phyloP scores from a whole-genome alignment of 2,888 invertebrate species.

The Dicyrtoma fusca region DNA sequence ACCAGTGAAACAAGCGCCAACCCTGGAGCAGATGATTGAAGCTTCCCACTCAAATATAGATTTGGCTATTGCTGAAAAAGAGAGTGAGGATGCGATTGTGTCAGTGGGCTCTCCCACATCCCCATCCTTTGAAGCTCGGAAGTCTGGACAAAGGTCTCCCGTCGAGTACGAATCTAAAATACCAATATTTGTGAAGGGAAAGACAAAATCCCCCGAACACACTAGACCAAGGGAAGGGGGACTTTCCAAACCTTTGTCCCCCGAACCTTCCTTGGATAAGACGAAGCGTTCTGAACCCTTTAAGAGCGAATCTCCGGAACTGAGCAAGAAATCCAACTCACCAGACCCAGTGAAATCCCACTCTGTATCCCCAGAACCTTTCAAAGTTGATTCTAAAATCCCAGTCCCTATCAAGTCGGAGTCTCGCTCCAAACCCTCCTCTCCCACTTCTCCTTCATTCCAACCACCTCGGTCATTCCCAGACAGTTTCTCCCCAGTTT shows the following conservation, averaged over 20 bases:
- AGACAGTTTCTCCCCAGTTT: no score
- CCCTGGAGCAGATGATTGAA: no score
- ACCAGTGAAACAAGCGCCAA: no score
- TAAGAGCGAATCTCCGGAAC: neutral
- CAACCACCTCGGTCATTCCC: neutral
- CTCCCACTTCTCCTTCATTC: conserved; percentile 5
- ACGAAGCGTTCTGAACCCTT: no score
- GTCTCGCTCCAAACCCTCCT: neutral
- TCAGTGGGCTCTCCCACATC: no score
- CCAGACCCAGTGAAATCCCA: neutral
- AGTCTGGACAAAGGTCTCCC: neutral
- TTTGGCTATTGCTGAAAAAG: neutral
- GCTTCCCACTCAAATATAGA: neutral
- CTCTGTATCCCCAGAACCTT: neutral
- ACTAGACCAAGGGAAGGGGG: neutral
- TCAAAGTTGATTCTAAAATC: conserved; percentile 27
- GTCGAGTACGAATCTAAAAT: neutral
- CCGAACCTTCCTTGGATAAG: neutral
- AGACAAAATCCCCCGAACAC: conserved; percentile 16
- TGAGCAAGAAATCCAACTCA: neutral
- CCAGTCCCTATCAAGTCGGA: conserved; percentile 22
- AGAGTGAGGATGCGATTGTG: no score
- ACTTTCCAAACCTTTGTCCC: neutral
- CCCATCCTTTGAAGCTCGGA: neutral
- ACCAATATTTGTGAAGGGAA: neutral